Evolutionary conservation across 92 coral and sea anemone species (phyloP), one percentile per base, ranked within the genome.

Genomic region (Heliopora coerulea): DNA sequence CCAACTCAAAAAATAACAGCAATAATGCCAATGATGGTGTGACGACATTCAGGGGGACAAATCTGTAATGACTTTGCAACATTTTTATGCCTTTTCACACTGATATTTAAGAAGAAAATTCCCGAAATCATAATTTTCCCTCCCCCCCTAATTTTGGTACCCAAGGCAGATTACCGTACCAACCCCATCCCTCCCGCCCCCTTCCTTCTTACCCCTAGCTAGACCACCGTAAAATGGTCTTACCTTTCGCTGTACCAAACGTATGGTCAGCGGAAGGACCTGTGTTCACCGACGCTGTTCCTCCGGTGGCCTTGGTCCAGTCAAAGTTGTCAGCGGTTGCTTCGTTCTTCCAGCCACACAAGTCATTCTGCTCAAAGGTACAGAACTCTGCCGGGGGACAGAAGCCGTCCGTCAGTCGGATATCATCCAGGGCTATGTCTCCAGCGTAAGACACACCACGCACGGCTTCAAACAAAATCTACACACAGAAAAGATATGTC

Each of bases 191-290:
- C 4, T 69, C 8, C 2, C 27, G 19, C 1, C 50, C 17, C 39
- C 19, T 25, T 10, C 42, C 50, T 25, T n/a, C n/a, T n/a, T n/a
- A n/a, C n/a, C n/a, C n/a, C n/a, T n/a, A n/a, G n/a, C n/a, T n/a
- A n/a, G 35, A 52, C 33, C 13, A 57, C 23, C 64, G 23, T 11
- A 0, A 30, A 33, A 13, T 32, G 28, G 14, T 24, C 52, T 60
- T 2, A 41, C 69, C 85, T 40, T 65, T 65, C 44, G 78, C 56
- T 40, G 97, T 91, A 49, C 91, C 96, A 64, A 74, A 89, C 1
- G 97, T 91, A 83, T 91, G 97, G 68, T 91, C 97, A 33, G 59
- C 77, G 0, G 83, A 39, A 10, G 97, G 97, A 17, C 97, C 97
- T 15, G 97, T 91, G 56, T 82, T 84, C 17, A 84, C 72, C 33